Conservation (phyloP, 2,888 invertebrate species). For the Drosophila fulvimacula region DNA sequence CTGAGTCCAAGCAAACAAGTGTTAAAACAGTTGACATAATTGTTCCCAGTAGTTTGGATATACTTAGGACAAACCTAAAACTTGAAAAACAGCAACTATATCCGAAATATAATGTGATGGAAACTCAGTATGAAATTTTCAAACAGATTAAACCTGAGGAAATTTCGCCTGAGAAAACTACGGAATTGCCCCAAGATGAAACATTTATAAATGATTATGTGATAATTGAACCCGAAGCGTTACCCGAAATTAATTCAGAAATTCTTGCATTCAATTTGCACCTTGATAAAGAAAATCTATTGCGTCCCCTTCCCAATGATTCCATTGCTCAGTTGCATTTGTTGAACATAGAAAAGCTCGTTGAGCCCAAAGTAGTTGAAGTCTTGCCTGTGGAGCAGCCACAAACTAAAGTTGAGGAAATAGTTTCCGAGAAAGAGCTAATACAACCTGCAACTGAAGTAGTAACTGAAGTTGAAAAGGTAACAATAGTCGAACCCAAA, state of each 20-base stretch:
- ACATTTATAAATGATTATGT: slow-evolving; percentile 68
- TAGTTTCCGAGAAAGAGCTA: background rate
- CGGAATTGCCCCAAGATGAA: slow-evolving; percentile 24
- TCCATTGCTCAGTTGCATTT: slow-evolving; percentile 87
- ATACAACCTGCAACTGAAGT: slow-evolving; percentile 14
- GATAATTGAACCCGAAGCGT: slow-evolving; percentile 72
- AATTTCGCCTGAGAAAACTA: slow-evolving; percentile 9
- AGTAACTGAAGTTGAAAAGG: slow-evolving; percentile 8
- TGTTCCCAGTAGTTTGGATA: slow-evolving; percentile 30
- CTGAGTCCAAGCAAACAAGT: slow-evolving; percentile 14
- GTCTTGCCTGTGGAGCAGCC: slow-evolving; percentile 8
- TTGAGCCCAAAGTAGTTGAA: slow-evolving; percentile 13
- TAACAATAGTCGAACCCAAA: slow-evolving; percentile 3
- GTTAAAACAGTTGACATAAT: slow-evolving; percentile 5
- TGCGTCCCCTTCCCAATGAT: slow-evolving; percentile 83
- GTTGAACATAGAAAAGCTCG: slow-evolving; percentile 16
- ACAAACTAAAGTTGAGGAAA: slow-evolving; percentile 19
- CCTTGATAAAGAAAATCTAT: slow-evolving; percentile 58
- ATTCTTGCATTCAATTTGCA: slow-evolving; percentile 66
- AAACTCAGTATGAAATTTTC: slow-evolving; percentile 51
- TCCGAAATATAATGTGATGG: slow-evolving; percentile 42
- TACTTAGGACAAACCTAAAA: slow-evolving; percentile 39
- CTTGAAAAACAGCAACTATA: slow-evolving; percentile 40
- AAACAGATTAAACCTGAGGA: slow-evolving; percentile 17
- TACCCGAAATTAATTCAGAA: slow-evolving; percentile 65